Base-by-base conservation (phyloP, 2,113 vertebrate genomes). In the Sialia sialis region DNA sequence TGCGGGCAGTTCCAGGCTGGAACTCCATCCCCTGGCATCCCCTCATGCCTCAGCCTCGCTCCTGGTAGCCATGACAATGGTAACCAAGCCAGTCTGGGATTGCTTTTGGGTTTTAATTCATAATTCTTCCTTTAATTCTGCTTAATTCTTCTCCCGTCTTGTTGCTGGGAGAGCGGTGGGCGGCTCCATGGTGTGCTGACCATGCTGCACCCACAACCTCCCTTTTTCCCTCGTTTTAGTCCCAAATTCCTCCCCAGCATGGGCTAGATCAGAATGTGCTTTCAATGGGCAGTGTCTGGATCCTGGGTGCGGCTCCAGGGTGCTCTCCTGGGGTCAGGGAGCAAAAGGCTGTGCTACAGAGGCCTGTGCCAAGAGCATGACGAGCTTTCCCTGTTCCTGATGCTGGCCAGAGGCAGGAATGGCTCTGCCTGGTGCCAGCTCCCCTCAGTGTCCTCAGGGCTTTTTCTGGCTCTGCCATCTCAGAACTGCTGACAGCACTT, bases 221-320 rank as follows among this genome's bases (percentile, higher is more conserved):
- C 60, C 15, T 23, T 43, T 44, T 49, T 0, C 4, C 16, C 3
- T 2, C 6, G 6, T n/a, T 10, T 43, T 54, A 3, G 10, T 11
- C 62, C 49, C 41, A 14, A 0, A 32, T 44, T 15, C 11, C 29
- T 21, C 6, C 39, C 63, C 36, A 10, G 1, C 16, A 8, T 1
- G 30, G 36, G 44, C 48, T 52, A 19, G 41, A 30, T 3, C 4
- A 2, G 9, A 0, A 2, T 7, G 51, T n/a, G 7, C 32, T 48
- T 15, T 8, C 1, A 3, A 4, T 2, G 51, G 26, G 66, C 2
- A 2, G 36, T 2, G 1, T 27, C 34, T 16, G 1, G 6, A 25
- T 9, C 0, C 0, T 32, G 1, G 68, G 1, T 11, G 0, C 0
- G 0, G 20, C 32, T 16, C 22, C 52, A 21, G 63, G 62, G 11